Evolutionary conservation across 2,888 invertebrate genomes (phyloP).

Genomic region (Nephrocerus scutellatus): DNA sequence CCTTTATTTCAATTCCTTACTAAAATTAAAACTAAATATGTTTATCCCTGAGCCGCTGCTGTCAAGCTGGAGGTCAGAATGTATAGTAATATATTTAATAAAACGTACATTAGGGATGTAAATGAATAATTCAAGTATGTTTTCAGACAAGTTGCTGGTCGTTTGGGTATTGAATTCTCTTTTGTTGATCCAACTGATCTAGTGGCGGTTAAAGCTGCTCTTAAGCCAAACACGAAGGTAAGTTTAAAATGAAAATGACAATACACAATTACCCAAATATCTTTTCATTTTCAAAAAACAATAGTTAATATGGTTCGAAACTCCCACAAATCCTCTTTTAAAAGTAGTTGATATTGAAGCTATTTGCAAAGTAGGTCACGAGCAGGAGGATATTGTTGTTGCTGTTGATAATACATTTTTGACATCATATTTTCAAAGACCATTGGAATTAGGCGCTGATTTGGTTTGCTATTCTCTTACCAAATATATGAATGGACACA

Average conservation of each 20-base stretch:
- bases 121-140: no score
- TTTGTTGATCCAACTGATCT: conserved; percentile 72
- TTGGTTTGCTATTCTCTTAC: conserved; percentile 86
- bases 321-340: conserved; percentile 91
- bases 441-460: conserved; percentile 85
- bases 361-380: conserved; percentile 57
- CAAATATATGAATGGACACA: conserved; percentile 98
- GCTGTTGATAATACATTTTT: conserved; percentile 93
- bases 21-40: no score
- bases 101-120: not conserved
- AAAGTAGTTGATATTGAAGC: conserved; percentile 82
- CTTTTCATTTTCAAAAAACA: conserved; percentile 29
- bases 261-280: not conserved
- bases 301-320: conserved; percentile 86
- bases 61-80: no score
- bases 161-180: conserved; percentile 65
- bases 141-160: conserved; percentile 57
- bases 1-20: no score
- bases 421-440: conserved; percentile 84
- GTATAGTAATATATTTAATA: no score
- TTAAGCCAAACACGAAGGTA: conserved; percentile 82
- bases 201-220: conserved; percentile 58
- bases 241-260: conserved; percentile 10
- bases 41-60: no score
- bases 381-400: conserved; percentile 52